Percentiles rank a stretch among this genome's conserved stretches.
Conservation (phyloP, 1,140 invertebrate species). For the Drosophila persimilis region DNA sequence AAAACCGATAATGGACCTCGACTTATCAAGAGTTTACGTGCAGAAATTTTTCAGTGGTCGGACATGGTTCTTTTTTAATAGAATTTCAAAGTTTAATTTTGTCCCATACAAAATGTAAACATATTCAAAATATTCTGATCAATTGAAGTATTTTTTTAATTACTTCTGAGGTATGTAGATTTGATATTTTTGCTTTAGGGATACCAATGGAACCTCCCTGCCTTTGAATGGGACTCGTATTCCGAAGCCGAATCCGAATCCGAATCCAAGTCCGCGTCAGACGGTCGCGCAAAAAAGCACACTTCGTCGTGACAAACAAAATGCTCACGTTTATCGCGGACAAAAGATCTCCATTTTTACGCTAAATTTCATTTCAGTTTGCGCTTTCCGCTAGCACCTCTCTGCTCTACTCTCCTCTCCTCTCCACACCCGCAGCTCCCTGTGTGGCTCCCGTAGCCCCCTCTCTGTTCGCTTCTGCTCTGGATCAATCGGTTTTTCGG, state of each 20-base stretch:
- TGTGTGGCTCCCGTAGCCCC: not conserved
- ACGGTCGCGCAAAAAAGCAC: conserved; percentile 77
- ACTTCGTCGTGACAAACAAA: conserved; percentile 81
- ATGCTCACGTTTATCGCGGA: conserved; percentile 78
- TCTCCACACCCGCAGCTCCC: too few relatives aligned
- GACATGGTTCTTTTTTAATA: too few relatives aligned
- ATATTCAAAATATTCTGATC: too few relatives aligned
- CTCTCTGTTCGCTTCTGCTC: conserved; percentile 51
- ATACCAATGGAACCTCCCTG: not conserved
- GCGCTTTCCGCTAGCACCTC: conserved; percentile 20
- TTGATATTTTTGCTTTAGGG: too few relatives aligned
- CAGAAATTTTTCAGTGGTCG: too few relatives aligned
- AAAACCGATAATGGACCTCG: too few relatives aligned
- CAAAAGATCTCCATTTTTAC: conserved; percentile 80
- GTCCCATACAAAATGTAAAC: too few relatives aligned
- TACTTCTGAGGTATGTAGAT: too few relatives aligned
- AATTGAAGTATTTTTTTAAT: too few relatives aligned
- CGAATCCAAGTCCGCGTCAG: conserved; percentile 24
- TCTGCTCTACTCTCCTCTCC: too few relatives aligned
- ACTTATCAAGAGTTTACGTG: too few relatives aligned
- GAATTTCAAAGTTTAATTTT: too few relatives aligned
- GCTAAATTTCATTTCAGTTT: conserved; percentile 78
- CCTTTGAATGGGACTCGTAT: not conserved
- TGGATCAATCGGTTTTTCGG: conserved; percentile 59
- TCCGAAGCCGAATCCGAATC: conserved; percentile 9